Evolutionary conservation across 2,797 vertebrate genomes (phyloP).

Genomic region (Ficedula albicollis): DNA sequence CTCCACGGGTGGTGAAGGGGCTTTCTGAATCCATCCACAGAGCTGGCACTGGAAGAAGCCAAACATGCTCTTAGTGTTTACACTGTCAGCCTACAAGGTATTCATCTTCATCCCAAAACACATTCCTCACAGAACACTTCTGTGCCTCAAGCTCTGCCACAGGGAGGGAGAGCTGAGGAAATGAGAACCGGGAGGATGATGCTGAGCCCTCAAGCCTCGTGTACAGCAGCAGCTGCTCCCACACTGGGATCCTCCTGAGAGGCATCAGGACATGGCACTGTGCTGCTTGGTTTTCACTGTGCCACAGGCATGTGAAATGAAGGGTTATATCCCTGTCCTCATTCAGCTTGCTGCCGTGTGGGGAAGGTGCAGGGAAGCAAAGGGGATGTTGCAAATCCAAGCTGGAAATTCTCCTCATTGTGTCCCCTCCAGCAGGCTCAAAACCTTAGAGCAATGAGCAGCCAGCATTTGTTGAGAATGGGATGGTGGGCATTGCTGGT

Average conservation of each 20-base stretch:
- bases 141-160: background rate
- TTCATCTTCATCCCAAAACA: slow-evolving; percentile 61
- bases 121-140: slow-evolving; percentile 52
- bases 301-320: background rate
- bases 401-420: background rate
- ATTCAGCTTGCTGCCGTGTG: background rate
- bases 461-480: background rate
- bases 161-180: background rate
- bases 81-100: background rate
- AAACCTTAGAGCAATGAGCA: background rate
- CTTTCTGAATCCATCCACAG: background rate
- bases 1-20: background rate
- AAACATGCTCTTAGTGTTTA: slow-evolving; percentile 55
- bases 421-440: background rate
- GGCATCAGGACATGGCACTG: background rate
- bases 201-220: background rate
- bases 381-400: background rate
- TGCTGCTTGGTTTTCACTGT: background rate
- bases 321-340: background rate
- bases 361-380: background rate
- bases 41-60: slow-evolving; percentile 45
- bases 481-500: background rate
- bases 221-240: background rate
- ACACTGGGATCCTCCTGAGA: background rate
- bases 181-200: background rate